A percentile compares a stretch with the other conserved stretches of the same genome.
phyloP scores from a whole-genome alignment of 2,888 invertebrate genomes.

The Megamerina dolium region DNA sequence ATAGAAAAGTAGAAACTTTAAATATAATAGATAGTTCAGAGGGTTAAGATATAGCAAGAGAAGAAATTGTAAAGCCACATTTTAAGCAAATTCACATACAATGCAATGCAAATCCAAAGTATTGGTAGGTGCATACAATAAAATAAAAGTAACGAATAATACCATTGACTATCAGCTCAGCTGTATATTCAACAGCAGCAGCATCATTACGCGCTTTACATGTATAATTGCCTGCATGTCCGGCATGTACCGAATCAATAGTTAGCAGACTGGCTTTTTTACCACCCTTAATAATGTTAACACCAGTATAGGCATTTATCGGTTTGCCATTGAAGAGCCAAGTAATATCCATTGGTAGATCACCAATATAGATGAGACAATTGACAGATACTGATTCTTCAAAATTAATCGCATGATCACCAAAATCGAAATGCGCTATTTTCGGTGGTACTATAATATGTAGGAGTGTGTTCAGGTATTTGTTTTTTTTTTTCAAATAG shows the following conservation, averaged over 20 bases:
- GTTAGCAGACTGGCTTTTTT: slow-evolving; percentile 58
- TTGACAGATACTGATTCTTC: slow-evolving; percentile 59
- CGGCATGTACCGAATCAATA: slow-evolving; percentile 58
- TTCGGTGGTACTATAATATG: slow-evolving; percentile 61
- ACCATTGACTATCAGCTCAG: slow-evolving; percentile 68
- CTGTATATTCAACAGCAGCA: slow-evolving; percentile 61
- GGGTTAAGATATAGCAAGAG: no score
- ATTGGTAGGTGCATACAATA: no score
- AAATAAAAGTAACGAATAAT: no score
- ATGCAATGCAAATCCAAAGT: no score
- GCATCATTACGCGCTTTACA: slow-evolving; percentile 69
- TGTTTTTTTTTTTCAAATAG: slow-evolving; percentile 1
- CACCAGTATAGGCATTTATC: slow-evolving; percentile 44
- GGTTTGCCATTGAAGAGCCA: slow-evolving; percentile 53
- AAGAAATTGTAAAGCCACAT: no score
- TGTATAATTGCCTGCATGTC: slow-evolving; percentile 69
- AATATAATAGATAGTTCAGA: no score
- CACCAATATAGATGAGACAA: slow-evolving; percentile 59
- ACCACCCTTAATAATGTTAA: slow-evolving; percentile 52
- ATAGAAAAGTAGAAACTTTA: no score
- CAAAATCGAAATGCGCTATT: slow-evolving; percentile 67
- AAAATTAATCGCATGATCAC: slow-evolving; percentile 61
- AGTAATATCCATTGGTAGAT: slow-evolving; percentile 58
- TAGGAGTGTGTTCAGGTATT: neutral
- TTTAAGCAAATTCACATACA: no score